A percentile compares a stretch with the other conserved stretches of the same genome.
Evolutionary conservation across 2,888 invertebrate species (phyloP).

Genomic region (Epicampocera succincta): DNA sequence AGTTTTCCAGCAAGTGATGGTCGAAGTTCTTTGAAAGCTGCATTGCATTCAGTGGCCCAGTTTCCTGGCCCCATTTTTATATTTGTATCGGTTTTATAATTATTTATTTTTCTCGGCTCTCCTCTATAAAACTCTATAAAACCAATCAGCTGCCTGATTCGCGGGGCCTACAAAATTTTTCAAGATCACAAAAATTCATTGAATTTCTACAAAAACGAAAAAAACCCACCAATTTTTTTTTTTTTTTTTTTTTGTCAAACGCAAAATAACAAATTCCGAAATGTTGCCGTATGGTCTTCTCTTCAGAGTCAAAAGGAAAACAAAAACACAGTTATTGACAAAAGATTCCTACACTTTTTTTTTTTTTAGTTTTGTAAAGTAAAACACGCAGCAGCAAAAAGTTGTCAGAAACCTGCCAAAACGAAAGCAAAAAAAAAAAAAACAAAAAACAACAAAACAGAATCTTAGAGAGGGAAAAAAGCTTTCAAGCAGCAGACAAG

Average conservation of each 20-base stretch:
- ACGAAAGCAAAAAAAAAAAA: conserved; percentile 30
- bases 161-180: no score
- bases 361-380: conserved; percentile 71
- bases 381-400: conserved; percentile 23
- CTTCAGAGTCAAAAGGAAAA: background rate
- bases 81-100: no score
- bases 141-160: no score
- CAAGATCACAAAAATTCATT: background rate
- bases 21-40: no score
- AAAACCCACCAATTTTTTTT: conserved; percentile 28
- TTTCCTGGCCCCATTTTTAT: no score
- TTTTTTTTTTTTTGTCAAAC: conserved; percentile 18
- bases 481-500: conserved; percentile 50
- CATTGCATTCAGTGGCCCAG: no score
- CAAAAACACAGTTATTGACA: conserved; percentile 50
- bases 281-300: conserved; percentile 63
- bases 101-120: no score
- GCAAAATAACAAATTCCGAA: conserved; percentile 56
- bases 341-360: conserved; percentile 66
- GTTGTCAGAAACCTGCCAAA: conserved; percentile 20
- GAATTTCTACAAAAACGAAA: background rate
- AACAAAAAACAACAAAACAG: no score
- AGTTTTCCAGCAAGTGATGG: no score
- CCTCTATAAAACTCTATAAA: no score
- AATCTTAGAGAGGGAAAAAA: conserved; percentile 19